A percentile compares a stretch with the other conserved stretches of the same genome.
phyloP scores from a whole-genome alignment of 2,797 vertebrate genomes.

The Girardinus metallicus region DNA sequence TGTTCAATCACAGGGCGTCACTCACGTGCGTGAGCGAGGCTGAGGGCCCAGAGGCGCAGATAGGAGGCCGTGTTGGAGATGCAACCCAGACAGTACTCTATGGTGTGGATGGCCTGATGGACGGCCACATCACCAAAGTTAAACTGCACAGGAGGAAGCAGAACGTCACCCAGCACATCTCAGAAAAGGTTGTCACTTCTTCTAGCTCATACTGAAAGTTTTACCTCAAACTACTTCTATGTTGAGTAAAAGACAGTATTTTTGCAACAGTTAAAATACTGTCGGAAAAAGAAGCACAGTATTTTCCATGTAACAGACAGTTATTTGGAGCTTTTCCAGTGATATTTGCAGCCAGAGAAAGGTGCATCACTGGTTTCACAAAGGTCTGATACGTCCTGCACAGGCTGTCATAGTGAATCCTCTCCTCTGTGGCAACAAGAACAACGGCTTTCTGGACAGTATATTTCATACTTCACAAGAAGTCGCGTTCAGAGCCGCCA shows the following conservation, averaged over 20 bases:
- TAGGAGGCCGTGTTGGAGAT: slow-evolving; percentile 83
- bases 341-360: not conserved
- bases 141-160: slow-evolving; percentile 82
- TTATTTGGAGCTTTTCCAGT: not conserved
- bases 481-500: not conserved
- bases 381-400: not conserved
- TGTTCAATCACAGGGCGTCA: not conserved
- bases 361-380: not conserved
- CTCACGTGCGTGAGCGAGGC: slow-evolving; percentile 78
- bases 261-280: not conserved
- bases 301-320: not conserved
- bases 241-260: not conserved
- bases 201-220: not conserved
- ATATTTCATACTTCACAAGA: not conserved
- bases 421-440: not conserved
- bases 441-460: not conserved
- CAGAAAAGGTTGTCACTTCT: not conserved
- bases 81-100: slow-evolving; percentile 96
- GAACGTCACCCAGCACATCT: not conserved
- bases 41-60: slow-evolving; percentile 75
- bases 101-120: slow-evolving; percentile 97
- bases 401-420: not conserved
- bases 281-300: too few species aligned
- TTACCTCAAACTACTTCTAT: not conserved
- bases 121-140: slow-evolving; percentile 92